Conservation (phyloP, 2,797 vertebrate genomes). For the Lutjanus campechanus region DNA sequence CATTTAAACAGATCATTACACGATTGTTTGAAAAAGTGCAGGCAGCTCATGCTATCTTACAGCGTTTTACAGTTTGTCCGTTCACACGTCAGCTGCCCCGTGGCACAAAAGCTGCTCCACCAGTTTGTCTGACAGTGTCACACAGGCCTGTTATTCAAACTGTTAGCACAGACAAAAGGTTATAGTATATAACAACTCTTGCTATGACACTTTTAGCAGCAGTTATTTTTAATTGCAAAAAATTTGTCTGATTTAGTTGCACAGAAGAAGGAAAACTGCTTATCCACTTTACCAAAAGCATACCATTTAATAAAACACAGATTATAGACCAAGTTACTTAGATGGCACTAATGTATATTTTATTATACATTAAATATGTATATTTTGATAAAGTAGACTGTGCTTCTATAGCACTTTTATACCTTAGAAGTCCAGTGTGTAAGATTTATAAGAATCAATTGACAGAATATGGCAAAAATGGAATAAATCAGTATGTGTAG, state of each 20-base stretch:
- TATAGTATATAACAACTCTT: not conserved
- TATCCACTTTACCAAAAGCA: not conserved
- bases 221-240: not conserved
- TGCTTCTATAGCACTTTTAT: not conserved
- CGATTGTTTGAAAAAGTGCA: not conserved
- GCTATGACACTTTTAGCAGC: not conserved
- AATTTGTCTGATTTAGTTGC: not conserved
- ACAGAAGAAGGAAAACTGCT: not conserved
- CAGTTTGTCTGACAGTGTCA: constrained; percentile 55
- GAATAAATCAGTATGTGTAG: no score
- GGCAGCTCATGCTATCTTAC: not conserved
- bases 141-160: constrained; percentile 42
- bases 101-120: constrained; percentile 56
- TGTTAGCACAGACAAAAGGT: constrained; percentile 31
- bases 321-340: not conserved
- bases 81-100: constrained; percentile 31
- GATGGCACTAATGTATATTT: not conserved
- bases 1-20: not conserved
- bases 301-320: not conserved
- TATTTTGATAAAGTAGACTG: not conserved
- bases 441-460: no score
- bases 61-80: constrained; percentile 4
- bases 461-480: no score
- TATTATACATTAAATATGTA: not conserved
- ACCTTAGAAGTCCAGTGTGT: no score